These are phyloP conservation scores for Mycteria americana DNA, from an alignment of 2,797 vertebrate species.

Conservation along the genomic window DNA sequence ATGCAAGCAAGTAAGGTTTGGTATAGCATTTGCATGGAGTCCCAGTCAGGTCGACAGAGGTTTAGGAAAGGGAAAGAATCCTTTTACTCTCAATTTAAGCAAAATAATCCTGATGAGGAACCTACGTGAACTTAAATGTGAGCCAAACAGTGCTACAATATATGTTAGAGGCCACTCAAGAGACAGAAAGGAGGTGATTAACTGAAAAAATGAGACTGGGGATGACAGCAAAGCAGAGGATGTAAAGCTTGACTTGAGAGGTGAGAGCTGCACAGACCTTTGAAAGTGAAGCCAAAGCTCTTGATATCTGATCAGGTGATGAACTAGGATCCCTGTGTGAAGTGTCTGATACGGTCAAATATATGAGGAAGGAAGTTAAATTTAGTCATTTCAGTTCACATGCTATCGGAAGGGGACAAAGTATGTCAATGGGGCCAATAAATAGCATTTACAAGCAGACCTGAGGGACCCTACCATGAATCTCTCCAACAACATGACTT, in stretches of 20 bases:
- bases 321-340: not conserved
- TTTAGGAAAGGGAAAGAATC: not conserved
- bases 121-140: accelerated
- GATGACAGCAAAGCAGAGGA: not conserved
- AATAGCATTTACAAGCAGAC: not conserved
- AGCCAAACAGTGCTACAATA: not conserved
- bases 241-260: not conserved
- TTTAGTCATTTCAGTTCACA: not conserved
- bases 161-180: accelerated
- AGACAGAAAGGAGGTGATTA: not conserved
- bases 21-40: not conserved
- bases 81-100: not conserved
- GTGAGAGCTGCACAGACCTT: not conserved
- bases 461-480: not conserved
- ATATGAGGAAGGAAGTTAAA: not conserved
- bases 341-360: not conserved
- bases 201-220: not conserved
- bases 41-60: not conserved
- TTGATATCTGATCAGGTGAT: not conserved
- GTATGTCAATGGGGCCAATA: not conserved
- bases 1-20: not conserved
- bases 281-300: not conserved
- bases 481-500: not conserved
- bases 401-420: not conserved
- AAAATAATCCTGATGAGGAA: not conserved